Evolutionary conservation across 2,888 invertebrate species (phyloP).

Genomic region (Bedellia somnulentella): DNA sequence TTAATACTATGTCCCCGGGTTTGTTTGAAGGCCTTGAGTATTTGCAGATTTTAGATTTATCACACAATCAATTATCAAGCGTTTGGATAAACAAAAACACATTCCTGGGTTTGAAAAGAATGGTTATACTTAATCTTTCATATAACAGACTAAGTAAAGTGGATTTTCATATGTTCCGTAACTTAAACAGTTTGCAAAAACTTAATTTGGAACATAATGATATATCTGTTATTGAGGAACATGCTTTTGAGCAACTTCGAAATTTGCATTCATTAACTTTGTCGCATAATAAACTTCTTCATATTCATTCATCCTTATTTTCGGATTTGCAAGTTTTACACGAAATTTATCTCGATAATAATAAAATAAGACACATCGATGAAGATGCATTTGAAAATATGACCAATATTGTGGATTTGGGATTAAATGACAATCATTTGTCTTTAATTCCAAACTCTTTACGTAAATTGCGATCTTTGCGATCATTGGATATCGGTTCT

Average conservation of each 20-base stretch:
- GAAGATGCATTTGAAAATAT: constrained; percentile 74
- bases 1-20: constrained; percentile 73
- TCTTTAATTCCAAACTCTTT: constrained; percentile 68
- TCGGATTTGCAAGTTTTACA: constrained; percentile 72
- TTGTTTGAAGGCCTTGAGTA: constrained; percentile 72
- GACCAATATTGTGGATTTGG: constrained; percentile 74
- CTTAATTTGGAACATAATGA: constrained; percentile 73
- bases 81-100: constrained; percentile 76
- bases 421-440: constrained; percentile 71
- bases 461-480: constrained; percentile 67
- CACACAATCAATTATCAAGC: constrained; percentile 71
- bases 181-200: constrained; percentile 74
- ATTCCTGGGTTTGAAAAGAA: constrained; percentile 70
- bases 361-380: constrained; percentile 69
- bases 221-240: constrained; percentile 68
- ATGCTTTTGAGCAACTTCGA: constrained; percentile 72
- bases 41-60: constrained; percentile 71
- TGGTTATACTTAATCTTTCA: constrained; percentile 75
- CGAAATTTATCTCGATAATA: constrained; percentile 73
- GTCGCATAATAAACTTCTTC: constrained; percentile 68
- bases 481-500: constrained; percentile 78
- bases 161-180: constrained; percentile 71
- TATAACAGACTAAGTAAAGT: constrained; percentile 70
- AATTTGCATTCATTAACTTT: constrained; percentile 77
- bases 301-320: constrained; percentile 69